These are phyloP conservation scores for Nannoperca obscura DNA, from an alignment of 2,797 vertebrate species.

Conservation along the genomic window DNA sequence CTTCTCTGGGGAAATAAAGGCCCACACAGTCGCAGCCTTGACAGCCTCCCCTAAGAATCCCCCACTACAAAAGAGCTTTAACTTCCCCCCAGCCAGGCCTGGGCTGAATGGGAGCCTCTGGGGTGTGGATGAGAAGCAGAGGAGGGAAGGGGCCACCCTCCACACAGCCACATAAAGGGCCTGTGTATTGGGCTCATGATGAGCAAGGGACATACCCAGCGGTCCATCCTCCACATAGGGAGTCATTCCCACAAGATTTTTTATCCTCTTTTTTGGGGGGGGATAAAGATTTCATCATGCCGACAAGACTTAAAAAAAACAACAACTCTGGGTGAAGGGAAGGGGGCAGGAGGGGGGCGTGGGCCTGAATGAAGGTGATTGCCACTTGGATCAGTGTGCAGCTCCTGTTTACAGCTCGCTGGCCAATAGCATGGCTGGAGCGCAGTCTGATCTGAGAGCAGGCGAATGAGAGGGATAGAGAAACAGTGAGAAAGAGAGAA, in stretches of 20 bases:
- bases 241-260: conserved; percentile 69
- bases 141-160: conserved; percentile 81
- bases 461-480: conserved; percentile 57
- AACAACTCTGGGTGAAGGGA: conserved; percentile 7
- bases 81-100: conserved; percentile 79
- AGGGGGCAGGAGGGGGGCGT: conserved; percentile 16
- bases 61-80: conserved; percentile 81
- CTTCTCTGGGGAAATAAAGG: conserved; percentile 81
- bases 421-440: conserved; percentile 72
- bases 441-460: conserved; percentile 63
- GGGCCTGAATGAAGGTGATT: conserved; percentile 70
- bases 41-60: conserved; percentile 84
- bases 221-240: conserved; percentile 54
- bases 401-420: conserved; percentile 74
- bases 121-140: conserved; percentile 83
- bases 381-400: conserved; percentile 74
- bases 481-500: conserved; percentile 50
- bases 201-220: conserved; percentile 73
- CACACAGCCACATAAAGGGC: conserved; percentile 83
- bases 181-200: conserved; percentile 81
- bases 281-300: conserved; percentile 47
- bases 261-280: conserved; percentile 23
- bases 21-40: conserved; percentile 88
- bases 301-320: not conserved
- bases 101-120: conserved; percentile 83